Percentiles rank a stretch among this genome's conserved stretches.
Evolutionary conservation across 2,888 invertebrate genomes (phyloP).

Genomic region (Empis livida): DNA sequence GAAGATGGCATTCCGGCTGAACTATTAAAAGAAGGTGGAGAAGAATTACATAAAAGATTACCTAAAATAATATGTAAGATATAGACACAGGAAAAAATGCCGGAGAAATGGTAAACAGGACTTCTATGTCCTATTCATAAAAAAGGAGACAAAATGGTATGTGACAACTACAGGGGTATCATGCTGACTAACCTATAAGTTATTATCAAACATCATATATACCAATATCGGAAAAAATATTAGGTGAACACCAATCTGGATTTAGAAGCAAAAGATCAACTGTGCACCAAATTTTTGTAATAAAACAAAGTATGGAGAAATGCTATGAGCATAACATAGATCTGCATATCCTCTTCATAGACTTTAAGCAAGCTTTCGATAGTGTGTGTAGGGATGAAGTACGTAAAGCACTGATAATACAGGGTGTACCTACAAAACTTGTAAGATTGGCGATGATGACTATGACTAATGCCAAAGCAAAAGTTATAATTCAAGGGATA

Average conservation of each 20-base stretch:
- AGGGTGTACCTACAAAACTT: background rate
- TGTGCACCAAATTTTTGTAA: too few species aligned
- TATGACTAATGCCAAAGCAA: too few species aligned
- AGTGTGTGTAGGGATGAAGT: too few species aligned
- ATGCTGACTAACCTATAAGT: background rate
- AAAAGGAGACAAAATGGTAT: background rate
- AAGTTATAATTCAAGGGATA: too few species aligned
- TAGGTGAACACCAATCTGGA: background rate
- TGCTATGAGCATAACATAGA: too few species aligned
- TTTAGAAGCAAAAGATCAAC: too few species aligned
- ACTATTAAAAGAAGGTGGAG: background rate
- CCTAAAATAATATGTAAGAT: background rate
- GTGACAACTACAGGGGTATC: slow-evolving; percentile 3
- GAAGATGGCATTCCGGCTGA: slow-evolving; percentile 2
- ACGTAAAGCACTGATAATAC: too few species aligned
- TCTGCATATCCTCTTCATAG: too few species aligned
- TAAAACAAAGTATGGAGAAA: too few species aligned
- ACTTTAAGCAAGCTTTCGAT: too few species aligned
- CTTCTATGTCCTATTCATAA: slow-evolving; percentile 2
- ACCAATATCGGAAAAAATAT: background rate
- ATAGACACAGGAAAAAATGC: background rate
- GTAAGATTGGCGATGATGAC: too few species aligned
- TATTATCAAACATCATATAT: background rate
- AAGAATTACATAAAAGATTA: background rate
- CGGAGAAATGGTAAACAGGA: background rate